Evolutionary conservation across 2,888 invertebrate species (phyloP), one percentile per base, ranked within the genome.

Genomic region (Platycheirus rosarum): DNA sequence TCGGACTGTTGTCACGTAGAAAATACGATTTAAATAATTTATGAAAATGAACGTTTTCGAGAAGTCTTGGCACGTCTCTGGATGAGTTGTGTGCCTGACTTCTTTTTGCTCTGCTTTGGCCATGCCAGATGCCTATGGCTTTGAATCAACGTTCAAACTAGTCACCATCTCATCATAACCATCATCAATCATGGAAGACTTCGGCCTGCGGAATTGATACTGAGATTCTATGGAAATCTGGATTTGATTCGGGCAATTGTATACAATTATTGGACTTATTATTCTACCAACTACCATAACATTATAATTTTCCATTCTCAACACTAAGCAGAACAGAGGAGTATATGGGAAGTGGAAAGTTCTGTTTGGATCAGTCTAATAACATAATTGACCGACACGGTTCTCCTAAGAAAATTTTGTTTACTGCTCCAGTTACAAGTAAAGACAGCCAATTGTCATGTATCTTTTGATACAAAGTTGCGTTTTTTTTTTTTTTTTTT

Each of bases 21-120:
- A 80, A 75, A 80, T 66, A 42, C 75, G 75, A 75, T 80, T 80
- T 76, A 80, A 80, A 80, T 80, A 75, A 75, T 80, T 80, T 76
- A 80, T 75, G 70, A 75, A 80, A 75, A 51, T 37, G 32, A 65
- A 48, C 14, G 51, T 53, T 66, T 53, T 80, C 80, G 37, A 60
- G 26, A 40, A 80, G 70, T 75, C 75, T 48, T 26, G 46, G 70
- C 80, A 80, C 80, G 80, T 80, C 60, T 80, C 60, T 37, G 18
- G 11, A 18, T 8, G 8, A 29, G n/a, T 3, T 35, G 23, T 37
- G 55, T 60, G 20, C 42, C 16, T n/a, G 8, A 2, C 32, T 8
- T 16, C 1, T 32, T 7, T 9, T 6, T 14, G 3, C 14, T 13
- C 9, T 23, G 11, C 20, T 14, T 35, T 20, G 29, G 14, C 20